Evolutionary conservation across 2,113 vertebrate genomes (phyloP), one percentile per base, ranked within the genome.

Genomic region (Dascyllus trimaculatus): DNA sequence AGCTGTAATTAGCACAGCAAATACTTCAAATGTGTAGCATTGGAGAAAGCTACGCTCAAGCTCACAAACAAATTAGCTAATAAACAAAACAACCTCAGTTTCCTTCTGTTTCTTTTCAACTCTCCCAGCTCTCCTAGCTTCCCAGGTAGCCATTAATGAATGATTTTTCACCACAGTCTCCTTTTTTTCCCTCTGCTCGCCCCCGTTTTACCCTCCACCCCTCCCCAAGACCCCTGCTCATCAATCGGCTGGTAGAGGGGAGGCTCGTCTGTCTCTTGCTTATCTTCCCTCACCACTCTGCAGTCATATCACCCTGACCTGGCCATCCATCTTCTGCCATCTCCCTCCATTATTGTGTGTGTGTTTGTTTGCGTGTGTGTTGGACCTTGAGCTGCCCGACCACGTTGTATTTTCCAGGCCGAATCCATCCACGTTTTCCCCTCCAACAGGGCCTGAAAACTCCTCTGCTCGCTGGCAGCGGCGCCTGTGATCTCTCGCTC

Each of bases 271-370:
- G 82, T 90, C 91, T 88, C 75, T 45, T 0, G 59, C 91, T 93
- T 92, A 91, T 93, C 91, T 89, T 88, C 72, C 81, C 81, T 85
- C 72, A 85, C 82, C 82, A 81, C 80, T 83, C 65, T 61, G 79
- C 75, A 82, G 79, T 93, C 93, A 92, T 87, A 89, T 90, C 84
- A 78, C 60, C 75, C 76, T 80, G 75, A 89, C 90, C 80, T 45
- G 85, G 84, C 82, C 86, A 92, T 93, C 90, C 80, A 85, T 94
- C 93, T 93, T 90, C 75, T 48, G 18, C 80, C 77, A 53, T 70
- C 80, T 61, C 38, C 71, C 56, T 73, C 62, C 58, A 75, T 65
- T 46, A 43, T 40, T 10, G 32, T 52, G 45, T 32, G 46, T 53
- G 65, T 53, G 59, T 66, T 38, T 87, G 57, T 62, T 69, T 38